Base-by-base conservation (phyloP, 2,113 vertebrate genomes). In the Lagopus muta region DNA sequence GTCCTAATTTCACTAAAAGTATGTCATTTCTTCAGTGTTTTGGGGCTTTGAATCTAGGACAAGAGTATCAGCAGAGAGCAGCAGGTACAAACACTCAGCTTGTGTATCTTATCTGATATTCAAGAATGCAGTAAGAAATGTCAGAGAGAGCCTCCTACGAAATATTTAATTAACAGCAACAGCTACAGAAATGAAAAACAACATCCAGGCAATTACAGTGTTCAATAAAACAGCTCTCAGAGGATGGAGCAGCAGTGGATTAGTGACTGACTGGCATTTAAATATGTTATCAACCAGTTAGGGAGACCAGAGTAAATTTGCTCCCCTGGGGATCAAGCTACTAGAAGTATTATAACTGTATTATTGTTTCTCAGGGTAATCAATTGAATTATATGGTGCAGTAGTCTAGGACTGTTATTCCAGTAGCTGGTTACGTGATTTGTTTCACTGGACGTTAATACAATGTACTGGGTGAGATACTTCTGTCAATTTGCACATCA, bases 11-110 rank as follows among this genome's bases (percentile, higher is more conserved):
- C 93, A 73, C 98, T 97, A 96, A 98, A 99, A 99, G 98, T 98
- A 91, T 99, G 98, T 98, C 99, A 98, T 98, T 98, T 98, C 98
- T 99, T 98, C 90, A 98, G 98, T 98, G 98, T 98, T 98, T 98
- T 97, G 97, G 98, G 97, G 98, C 97, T 97, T 98, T 96, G 97
- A 98, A 99, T 98, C 97, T 98, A 97, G 97, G 97, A 96, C 97
- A 97, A 96, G 84, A 95, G 94, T 92, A 98, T 98, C 98, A 98
- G 98, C 97, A 96, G 97, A 98, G 97, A 96, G 97, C 96, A 97
- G 97, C 92, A 94, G 97, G 97, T 96, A 97, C 91, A 88, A 92
- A 95, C 96, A 97, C 86, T 95, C 93, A 95, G 94, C 67, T 94
- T 96, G 89, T 93, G 74, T 97, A 98, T 98, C 97, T 98, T 98